Percentiles rank a stretch among this genome's conserved stretches.
Evolutionary conservation across 1,140 invertebrate species (phyloP).

Genomic region (Zaprionus vittiger): DNA sequence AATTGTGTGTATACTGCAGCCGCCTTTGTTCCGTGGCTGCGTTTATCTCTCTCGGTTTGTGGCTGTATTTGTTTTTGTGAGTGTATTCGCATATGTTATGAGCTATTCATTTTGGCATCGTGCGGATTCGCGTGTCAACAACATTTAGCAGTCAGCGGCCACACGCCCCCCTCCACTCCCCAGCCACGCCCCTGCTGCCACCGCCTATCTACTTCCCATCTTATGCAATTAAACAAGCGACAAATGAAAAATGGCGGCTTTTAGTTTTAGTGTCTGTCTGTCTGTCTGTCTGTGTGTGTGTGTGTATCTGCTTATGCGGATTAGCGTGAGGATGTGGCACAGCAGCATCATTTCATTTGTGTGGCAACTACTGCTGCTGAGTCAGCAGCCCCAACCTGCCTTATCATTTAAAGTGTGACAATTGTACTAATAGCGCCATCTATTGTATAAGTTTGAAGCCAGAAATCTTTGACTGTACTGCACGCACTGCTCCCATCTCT

Average conservation of each 20-base stretch:
- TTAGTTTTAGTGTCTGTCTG: conserved; percentile 37
- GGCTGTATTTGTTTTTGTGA: conserved; percentile 34
- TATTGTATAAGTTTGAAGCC: neutral
- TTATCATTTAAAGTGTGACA: neutral
- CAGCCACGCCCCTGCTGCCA: neutral
- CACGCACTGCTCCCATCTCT: too few relatives aligned
- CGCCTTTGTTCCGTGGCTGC: conserved; percentile 46
- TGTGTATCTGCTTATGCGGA: conserved; percentile 29
- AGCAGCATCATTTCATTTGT: conserved; percentile 30
- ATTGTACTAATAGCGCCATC: neutral
- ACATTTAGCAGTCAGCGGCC: conserved; percentile 58
- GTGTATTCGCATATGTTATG: conserved; percentile 62
- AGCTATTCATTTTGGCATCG: conserved; percentile 65
- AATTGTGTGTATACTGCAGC: conserved; percentile 12
- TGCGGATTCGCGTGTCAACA: conserved; percentile 67
- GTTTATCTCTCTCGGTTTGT: conserved; percentile 34
- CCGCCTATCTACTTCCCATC: conserved; percentile 36
- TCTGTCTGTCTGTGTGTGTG: conserved; percentile 12
- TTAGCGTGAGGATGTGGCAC: conserved; percentile 31
- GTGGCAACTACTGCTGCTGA: neutral
- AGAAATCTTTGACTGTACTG: neutral
- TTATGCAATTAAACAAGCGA: conserved; percentile 63
- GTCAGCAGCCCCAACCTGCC: neutral
- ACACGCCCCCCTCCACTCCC: conserved; percentile 1
- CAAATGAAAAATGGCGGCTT: conserved; percentile 66